These are phyloP conservation scores for Morbakka virulenta DNA, from an alignment of 30 jellyfish, hydroid and myxozoan species.

Conservation along the genomic window DNA sequence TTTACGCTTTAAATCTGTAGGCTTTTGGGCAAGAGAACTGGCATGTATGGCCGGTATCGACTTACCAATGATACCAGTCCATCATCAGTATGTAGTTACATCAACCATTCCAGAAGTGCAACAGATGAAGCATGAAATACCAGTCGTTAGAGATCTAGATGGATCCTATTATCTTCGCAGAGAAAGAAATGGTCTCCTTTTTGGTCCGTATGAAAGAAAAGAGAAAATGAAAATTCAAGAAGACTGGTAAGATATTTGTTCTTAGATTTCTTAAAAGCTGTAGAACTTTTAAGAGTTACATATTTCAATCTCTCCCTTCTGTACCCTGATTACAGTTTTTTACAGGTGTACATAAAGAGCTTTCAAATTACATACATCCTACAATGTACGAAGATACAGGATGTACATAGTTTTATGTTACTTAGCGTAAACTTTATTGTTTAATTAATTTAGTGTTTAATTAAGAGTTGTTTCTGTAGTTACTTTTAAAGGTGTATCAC, in stretches of 20 bases:
- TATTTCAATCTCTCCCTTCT: too few relatives aligned
- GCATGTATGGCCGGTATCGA: slow-evolving; percentile 93
- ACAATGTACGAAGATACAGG: too few relatives aligned
- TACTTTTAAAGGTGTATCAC: too few relatives aligned
- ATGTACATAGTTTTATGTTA: too few relatives aligned
- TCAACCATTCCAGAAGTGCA: slow-evolving; percentile 84
- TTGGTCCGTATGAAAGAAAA: slow-evolving; percentile 91
- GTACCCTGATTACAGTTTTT: too few relatives aligned
- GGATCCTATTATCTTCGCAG: slow-evolving; percentile 84
- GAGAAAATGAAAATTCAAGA: slow-evolving; percentile 84
- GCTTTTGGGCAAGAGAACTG: slow-evolving; percentile 98
- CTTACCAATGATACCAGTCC: slow-evolving; percentile 86
- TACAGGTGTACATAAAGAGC: too few relatives aligned
- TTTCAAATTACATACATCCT: too few relatives aligned
- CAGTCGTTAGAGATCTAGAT: slow-evolving; percentile 87
- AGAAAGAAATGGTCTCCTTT: slow-evolving; percentile 86
- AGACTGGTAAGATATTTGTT: slow-evolving; percentile 59
- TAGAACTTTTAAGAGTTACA: too few relatives aligned
- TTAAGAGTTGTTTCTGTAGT: too few relatives aligned
- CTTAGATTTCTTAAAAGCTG: not conserved
- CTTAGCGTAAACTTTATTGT: too few relatives aligned
- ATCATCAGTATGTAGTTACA: slow-evolving; percentile 94
- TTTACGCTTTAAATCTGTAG: slow-evolving; percentile 11
- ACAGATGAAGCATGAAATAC: slow-evolving; percentile 67
- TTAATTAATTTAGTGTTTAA: too few relatives aligned